Conservation (phyloP, 2,113 vertebrate genomes). For the Vulpes ferrilata region DNA sequence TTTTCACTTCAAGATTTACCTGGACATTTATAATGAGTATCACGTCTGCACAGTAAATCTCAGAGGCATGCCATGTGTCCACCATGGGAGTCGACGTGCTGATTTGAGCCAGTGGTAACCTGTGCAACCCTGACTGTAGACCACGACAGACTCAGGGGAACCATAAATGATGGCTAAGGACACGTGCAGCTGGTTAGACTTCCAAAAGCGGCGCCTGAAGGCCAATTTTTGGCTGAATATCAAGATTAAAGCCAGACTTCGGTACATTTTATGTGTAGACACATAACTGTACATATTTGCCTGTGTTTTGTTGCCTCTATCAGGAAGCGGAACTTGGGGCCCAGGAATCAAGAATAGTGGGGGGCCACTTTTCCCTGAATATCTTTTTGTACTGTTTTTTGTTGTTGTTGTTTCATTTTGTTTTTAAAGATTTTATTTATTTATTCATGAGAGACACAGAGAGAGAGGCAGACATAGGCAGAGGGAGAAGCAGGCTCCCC, state of each 20-base stretch:
- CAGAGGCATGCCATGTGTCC: not conserved
- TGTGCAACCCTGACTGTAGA: not conserved
- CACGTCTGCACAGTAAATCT: not conserved
- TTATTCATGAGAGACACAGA: too few relatives aligned
- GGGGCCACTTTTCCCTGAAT: not conserved
- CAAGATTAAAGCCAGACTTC: not conserved
- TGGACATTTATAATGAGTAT: not conserved
- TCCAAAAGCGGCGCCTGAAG: not conserved
- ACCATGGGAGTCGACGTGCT: not conserved
- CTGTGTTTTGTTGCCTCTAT: not conserved
- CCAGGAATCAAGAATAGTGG: not conserved
- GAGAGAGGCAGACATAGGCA: too few relatives aligned
- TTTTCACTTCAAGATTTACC: constrained; percentile 21
- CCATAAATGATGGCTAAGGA: not conserved
- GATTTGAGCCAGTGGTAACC: not conserved
- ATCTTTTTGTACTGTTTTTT: not conserved
- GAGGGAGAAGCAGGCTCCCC: too few relatives aligned
- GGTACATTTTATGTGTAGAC: not conserved
- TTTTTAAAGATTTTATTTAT: not conserved
- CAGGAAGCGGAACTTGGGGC: not conserved
- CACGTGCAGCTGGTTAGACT: not conserved
- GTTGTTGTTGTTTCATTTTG: not conserved
- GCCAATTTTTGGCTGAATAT: not conserved
- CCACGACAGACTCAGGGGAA: not conserved
- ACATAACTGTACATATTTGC: not conserved